phyloP scores from a whole-genome alignment of 2,888 invertebrate genomes.

The Phragmatobia fuliginosa region DNA sequence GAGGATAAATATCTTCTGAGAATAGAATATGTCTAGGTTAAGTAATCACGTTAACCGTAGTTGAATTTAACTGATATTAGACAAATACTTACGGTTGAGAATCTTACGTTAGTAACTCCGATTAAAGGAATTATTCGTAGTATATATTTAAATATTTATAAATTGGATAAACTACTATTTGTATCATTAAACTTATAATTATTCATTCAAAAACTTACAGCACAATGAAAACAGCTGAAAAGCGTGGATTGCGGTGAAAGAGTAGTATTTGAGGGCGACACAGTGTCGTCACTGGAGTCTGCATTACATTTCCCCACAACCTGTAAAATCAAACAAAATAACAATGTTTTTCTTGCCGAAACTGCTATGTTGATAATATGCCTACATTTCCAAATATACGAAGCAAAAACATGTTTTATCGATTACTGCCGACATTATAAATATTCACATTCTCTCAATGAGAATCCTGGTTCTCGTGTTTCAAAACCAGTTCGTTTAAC shows the following conservation, averaged over 20 bases:
- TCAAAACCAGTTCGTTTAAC: neutral
- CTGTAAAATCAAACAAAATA: conserved; percentile 31
- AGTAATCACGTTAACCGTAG: too few species aligned
- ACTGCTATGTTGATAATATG: too few species aligned
- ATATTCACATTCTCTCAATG: neutral
- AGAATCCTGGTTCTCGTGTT: neutral
- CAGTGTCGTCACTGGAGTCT: conserved; percentile 51
- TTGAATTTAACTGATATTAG: too few species aligned
- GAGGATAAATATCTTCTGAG: too few species aligned
- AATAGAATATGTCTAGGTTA: too few species aligned
- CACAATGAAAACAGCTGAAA: conserved; percentile 77
- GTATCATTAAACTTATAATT: neutral
- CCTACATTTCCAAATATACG: too few species aligned
- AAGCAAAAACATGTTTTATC: too few species aligned
- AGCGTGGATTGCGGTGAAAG: conserved; percentile 63
- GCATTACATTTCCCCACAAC: conserved; percentile 54
- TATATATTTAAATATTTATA: too few species aligned
- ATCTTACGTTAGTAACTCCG: too few species aligned
- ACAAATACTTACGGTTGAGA: neutral
- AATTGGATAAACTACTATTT: neutral
- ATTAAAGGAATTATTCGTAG: neutral
- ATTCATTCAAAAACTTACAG: conserved; percentile 61
- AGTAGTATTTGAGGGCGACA: conserved; percentile 42
- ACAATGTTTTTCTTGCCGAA: neutral
- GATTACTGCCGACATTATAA: neutral